Conservation (phyloP, 2,113 vertebrate species). For the Tonatia bakeri region DNA sequence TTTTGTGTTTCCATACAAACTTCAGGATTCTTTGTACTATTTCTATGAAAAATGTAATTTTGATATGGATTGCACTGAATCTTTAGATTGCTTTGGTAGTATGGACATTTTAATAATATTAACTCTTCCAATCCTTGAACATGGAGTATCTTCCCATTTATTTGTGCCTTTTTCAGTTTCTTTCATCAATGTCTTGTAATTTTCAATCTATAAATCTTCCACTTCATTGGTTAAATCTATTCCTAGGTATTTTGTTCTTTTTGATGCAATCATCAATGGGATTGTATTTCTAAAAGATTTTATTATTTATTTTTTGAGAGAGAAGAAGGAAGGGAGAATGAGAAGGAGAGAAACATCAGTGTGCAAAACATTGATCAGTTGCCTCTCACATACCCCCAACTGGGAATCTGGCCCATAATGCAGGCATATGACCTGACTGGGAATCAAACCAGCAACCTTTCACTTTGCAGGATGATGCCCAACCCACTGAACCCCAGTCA, state of each 20-base stretch:
- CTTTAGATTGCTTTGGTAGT: background rate
- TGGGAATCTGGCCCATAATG: too few relatives aligned
- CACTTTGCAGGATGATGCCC: too few relatives aligned
- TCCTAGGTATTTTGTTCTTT: background rate
- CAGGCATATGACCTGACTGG: too few relatives aligned
- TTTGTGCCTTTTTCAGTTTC: background rate
- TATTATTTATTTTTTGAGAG: too few relatives aligned
- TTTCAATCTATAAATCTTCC: background rate
- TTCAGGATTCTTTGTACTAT: background rate
- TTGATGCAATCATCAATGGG: background rate
- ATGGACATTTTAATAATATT: background rate
- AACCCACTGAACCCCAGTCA: too few relatives aligned
- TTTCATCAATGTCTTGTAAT: background rate
- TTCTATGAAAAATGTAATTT: background rate
- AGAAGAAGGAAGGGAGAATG: too few relatives aligned
- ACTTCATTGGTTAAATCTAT: background rate
- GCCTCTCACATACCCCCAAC: too few relatives aligned
- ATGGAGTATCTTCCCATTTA: background rate
- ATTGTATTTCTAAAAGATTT: background rate
- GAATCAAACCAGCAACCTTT: too few relatives aligned
- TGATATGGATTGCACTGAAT: background rate
- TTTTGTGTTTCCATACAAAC: background rate
- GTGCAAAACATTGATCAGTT: too few relatives aligned
- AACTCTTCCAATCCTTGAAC: background rate
- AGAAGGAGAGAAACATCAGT: too few relatives aligned